Base-by-base conservation (phyloP, 2,888 invertebrate species). In the Acronicta alni region DNA sequence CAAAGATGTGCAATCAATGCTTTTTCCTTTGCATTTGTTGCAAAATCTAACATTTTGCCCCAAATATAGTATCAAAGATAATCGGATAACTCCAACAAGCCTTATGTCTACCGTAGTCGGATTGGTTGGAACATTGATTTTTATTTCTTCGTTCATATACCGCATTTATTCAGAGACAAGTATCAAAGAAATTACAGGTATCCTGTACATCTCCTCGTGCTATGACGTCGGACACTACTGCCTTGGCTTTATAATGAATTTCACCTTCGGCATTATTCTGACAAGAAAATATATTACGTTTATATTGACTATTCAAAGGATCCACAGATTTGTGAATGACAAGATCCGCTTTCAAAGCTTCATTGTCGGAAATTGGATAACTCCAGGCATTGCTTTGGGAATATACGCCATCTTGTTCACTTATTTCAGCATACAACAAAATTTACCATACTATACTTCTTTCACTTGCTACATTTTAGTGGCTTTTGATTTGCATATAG, bases 61-160 rank as follows among this genome's bases (percentile, higher is more conserved):
- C 0, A 76, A 72, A 53, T 77, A 67, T 17, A 26, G 14, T 16
- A 67, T 77, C n/a, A 51, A 43, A 10, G 20, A 71, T 8, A 65
- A 74, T 38, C 42, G 58, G 0, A 65, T 79, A 5, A 57, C 57
- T 1, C 57, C 72, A 1, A 72, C 67, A 15, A 37, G 43, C 17
- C 9, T 17, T 0, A 17, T 44, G 0, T 15, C 43, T 0, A 62
- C 48, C 1, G 8, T 57, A 5, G 12, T 49, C 1, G 61, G 43
- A 2, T 10, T 64, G 1, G 10, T 37, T 14, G 58, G 14, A 6
- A 43, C 56, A 8, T 3, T 43, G 10, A 9, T 32, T 1, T 12
- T 42, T 0, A n/a, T 53, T 44, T 30, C 15, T 32, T 4, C 12
- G 0, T 57, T 14, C 7, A 6, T 39, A 1, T 37, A 16, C n/a